Percentiles rank a stretch among this genome's conserved stretches.
phyloP scores from a whole-genome alignment of 64 coral and sea anemone species.

The Catalaphyllia jardinei region DNA sequence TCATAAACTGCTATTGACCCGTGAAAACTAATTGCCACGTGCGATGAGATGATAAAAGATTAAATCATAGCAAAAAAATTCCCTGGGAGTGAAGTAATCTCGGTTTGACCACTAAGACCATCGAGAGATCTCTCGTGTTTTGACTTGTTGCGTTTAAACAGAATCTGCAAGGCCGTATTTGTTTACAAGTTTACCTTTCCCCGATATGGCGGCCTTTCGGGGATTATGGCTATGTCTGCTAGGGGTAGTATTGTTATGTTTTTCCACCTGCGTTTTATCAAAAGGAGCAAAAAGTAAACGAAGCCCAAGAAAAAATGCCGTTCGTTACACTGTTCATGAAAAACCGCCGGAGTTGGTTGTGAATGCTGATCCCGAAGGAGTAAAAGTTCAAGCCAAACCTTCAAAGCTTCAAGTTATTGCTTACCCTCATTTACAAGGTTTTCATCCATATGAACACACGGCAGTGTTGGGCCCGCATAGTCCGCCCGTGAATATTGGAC shows the following conservation, averaged over 20 bases:
- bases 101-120: slow-evolving; percentile 39
- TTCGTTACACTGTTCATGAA: slow-evolving; percentile 90
- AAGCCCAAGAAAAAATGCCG: slow-evolving; percentile 54
- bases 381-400: slow-evolving; percentile 91
- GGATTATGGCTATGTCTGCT: slow-evolving; percentile 55
- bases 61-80: slow-evolving; percentile 70
- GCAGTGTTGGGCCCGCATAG: slow-evolving; percentile 95
- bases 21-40: slow-evolving; percentile 68
- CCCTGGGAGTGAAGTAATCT: slow-evolving; percentile 56
- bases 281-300: slow-evolving; percentile 57
- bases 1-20: slow-evolving; percentile 48
- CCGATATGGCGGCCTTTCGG: slow-evolving; percentile 63
- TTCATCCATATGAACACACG: slow-evolving; percentile 92
- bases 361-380: slow-evolving; percentile 90
- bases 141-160: slow-evolving; percentile 28
- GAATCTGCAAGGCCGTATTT: slow-evolving; percentile 34
- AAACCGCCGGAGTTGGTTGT: slow-evolving; percentile 94
- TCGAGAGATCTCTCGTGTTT: slow-evolving; percentile 29
- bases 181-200: slow-evolving; percentile 48
- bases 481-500: slow-evolving; percentile 96
- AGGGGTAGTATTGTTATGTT: slow-evolving; percentile 54
- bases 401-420: slow-evolving; percentile 97
- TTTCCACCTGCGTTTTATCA: slow-evolving; percentile 37
- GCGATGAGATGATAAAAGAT: slow-evolving; percentile 65
- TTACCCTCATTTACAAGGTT: slow-evolving; percentile 91